These are phyloP conservation scores for Coturnix japonica DNA, from an alignment of 2,113 vertebrate species.

Conservation along the genomic window DNA sequence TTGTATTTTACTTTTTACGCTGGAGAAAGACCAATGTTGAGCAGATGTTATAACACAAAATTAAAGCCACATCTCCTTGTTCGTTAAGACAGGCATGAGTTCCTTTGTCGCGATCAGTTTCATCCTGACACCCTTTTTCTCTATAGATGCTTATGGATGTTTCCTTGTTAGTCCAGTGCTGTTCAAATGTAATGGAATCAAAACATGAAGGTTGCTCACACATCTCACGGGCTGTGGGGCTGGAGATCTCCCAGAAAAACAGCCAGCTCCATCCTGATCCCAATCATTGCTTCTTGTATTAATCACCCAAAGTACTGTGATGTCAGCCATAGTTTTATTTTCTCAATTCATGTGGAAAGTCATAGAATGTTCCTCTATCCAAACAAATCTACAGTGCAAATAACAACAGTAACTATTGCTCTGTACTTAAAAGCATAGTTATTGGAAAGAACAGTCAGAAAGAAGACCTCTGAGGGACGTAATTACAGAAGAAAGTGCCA, in stretches of 20 bases:
- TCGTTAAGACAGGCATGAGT: neutral
- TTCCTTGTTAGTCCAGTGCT: neutral
- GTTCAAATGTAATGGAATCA: neutral
- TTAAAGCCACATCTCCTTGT: conserved; percentile 15
- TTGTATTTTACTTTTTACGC: conserved; percentile 5
- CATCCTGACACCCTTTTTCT: neutral
- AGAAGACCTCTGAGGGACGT: neutral
- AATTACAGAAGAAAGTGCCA: conserved; percentile 33
- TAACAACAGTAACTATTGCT: neutral
- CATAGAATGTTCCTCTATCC: neutral
- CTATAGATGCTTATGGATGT: neutral
- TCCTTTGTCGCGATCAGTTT: conserved; percentile 19
- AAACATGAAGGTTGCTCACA: accelerated
- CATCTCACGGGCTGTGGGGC: neutral
- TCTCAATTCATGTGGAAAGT: neutral
- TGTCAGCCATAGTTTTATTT: neutral
- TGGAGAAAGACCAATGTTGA: neutral
- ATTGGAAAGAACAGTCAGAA: neutral
- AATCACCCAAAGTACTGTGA: neutral
- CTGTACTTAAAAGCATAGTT: neutral
- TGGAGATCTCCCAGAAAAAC: neutral
- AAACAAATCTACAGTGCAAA: neutral
- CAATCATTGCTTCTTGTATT: neutral
- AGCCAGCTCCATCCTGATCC: neutral
- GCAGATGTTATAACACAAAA: neutral